A percentile compares a stretch with the other conserved stretches of the same genome.
phyloP scores from a whole-genome alignment of 2,797 vertebrate genomes.

The Crax fasciolata region DNA sequence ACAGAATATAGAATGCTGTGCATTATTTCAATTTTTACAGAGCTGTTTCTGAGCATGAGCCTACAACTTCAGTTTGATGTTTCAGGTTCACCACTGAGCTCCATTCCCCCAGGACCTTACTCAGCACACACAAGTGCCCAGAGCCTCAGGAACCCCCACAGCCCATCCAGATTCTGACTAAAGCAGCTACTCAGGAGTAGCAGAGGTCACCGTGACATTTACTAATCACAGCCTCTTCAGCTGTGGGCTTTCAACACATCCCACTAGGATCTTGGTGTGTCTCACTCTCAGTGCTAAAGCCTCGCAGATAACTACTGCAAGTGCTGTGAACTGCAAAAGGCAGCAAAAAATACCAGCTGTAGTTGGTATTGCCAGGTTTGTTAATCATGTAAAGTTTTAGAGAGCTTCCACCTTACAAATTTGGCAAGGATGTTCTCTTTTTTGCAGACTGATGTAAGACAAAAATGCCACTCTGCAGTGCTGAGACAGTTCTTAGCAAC shows the following conservation, averaged over 20 bases:
- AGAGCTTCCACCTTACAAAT: background rate
- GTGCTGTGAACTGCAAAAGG: background rate
- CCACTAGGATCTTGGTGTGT: background rate
- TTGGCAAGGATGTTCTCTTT: background rate
- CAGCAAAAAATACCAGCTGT: background rate
- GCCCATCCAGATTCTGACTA: background rate
- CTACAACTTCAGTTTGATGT: background rate
- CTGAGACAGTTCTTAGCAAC: background rate
- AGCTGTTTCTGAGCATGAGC: fast-evolving
- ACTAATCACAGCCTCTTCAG: background rate
- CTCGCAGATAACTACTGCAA: background rate
- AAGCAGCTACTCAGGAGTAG: fast-evolving
- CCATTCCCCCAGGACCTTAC: background rate
- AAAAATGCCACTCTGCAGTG: background rate
- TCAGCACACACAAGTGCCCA: background rate
- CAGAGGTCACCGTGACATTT: background rate
- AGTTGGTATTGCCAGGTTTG: background rate
- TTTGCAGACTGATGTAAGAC: background rate
- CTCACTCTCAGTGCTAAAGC: background rate
- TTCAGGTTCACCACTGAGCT: background rate
- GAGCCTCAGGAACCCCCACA: background rate
- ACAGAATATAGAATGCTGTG: background rate
- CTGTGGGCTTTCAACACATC: fast-evolving
- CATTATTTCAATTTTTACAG: background rate
- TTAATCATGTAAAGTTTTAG: background rate